Base-by-base conservation (phyloP, 2,888 invertebrate species). In the Drosophila quinaria region DNA sequence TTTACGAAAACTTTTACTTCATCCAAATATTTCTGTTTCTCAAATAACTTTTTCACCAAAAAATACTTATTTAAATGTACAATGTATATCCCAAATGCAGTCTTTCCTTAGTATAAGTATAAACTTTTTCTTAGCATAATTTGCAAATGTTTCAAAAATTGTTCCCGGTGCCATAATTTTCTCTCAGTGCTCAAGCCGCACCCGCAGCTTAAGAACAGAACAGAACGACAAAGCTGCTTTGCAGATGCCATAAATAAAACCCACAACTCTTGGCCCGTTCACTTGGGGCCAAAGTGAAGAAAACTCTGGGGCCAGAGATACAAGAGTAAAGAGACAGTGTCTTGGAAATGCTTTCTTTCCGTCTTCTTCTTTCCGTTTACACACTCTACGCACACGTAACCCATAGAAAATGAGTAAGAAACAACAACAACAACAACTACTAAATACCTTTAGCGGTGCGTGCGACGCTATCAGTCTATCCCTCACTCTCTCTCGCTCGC, bases 191-290 rank as follows among this genome's bases (percentile, higher is more conserved):
- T 44, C 3, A 33, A 50, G 66, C 59, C 70, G 67, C 71, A 46
- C 81, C 79, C 70, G 74, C 60, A 69, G 63, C 81, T 61, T 25
- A 50, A 62, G 56, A 61, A 72, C 68, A 62, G 56, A 61, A 72
- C 68, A 62, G 66, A 56, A 44, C 52, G 46, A 22, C 44, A 56
- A 85, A 81, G 83, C 80, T 82, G 69, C 90, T 85, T 88, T 88
- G 84, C 84, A 85, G 89, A 85, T 52, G 62, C 68, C 70, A 90
- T 81, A 87, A 81, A 89, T 84, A 74, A 89, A 63, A 70, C 50
- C 46, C 60, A 50, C 19, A 60, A 51, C 51, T 68, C 37, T 46
- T 29, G 22, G 33, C 31, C 37, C 11, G 58, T 63, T 46, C 39
- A 50, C 37, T 35, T 17, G 59, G 54, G 44, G 61, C 42, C 29